Evolutionary conservation across 2,888 invertebrate genomes (phyloP).

Genomic region (Smittia aterrima): DNA sequence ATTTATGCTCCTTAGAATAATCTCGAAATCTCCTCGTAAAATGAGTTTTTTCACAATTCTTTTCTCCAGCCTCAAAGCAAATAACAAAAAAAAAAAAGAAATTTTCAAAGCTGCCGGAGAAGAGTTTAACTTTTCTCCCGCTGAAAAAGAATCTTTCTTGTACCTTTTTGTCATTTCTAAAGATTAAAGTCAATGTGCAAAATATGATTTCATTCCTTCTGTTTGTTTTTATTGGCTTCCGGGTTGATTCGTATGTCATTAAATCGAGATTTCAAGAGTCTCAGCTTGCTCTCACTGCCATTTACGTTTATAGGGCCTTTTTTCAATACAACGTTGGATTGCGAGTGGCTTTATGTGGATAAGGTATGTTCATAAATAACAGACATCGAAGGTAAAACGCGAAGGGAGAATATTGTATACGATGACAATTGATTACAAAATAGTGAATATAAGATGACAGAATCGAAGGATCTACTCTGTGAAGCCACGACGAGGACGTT

Average conservation of each 20-base stretch:
- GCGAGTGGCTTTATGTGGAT: too few species aligned
- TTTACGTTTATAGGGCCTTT: not conserved
- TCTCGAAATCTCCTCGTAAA: not conserved
- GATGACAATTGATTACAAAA: too few species aligned
- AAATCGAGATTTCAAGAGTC: conserved; percentile 20
- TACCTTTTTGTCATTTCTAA: conserved; percentile 10
- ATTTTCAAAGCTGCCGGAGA: not conserved
- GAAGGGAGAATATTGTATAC: too few species aligned
- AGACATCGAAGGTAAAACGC: too few species aligned
- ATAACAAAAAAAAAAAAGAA: not conserved
- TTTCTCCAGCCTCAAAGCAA: not conserved
- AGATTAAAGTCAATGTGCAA: conserved; percentile 16
- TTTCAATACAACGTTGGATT: too few species aligned
- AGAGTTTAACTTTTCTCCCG: not conserved
- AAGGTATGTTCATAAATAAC: too few species aligned
- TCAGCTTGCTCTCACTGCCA: not conserved
- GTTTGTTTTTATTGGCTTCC: conserved; percentile 24
- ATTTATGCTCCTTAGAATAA: not conserved
- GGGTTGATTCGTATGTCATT: conserved; percentile 32
- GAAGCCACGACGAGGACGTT: too few species aligned
- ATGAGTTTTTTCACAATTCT: not conserved
- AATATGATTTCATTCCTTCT: conserved; percentile 25
- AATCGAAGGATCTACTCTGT: too few species aligned
- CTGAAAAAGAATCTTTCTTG: not conserved
- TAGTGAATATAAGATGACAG: too few species aligned